Conservation (phyloP, 2,797 vertebrate genomes). For the Euthynnus affinis region DNA sequence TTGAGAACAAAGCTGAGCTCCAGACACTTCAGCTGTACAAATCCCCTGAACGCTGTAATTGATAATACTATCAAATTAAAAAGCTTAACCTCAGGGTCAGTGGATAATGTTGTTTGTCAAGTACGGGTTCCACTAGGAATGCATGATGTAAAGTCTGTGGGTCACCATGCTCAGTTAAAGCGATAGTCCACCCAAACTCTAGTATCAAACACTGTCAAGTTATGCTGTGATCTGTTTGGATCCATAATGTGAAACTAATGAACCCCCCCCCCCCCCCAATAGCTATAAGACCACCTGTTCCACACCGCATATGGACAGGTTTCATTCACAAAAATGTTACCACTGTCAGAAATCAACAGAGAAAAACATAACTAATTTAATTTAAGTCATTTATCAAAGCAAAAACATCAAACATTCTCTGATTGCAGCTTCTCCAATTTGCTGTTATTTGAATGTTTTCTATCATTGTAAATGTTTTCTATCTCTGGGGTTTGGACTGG, state of each 20-base stretch:
- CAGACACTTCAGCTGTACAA: constrained; percentile 19
- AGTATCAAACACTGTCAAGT: not conserved
- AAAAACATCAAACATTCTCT: too few species aligned
- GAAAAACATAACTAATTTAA: too few species aligned
- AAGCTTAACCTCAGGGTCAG: constrained; percentile 7
- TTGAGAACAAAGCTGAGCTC: constrained; percentile 33
- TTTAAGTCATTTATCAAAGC: too few species aligned
- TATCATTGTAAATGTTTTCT: too few species aligned
- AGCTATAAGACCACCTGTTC: too few species aligned
- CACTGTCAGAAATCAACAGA: too few species aligned
- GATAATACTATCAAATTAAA: constrained; percentile 28
- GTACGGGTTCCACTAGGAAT: not conserved
- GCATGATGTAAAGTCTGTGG: not conserved
- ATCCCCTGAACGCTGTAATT: constrained; percentile 17
- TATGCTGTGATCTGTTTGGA: not conserved
- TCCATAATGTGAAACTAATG: not conserved
- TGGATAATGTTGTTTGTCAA: not conserved
- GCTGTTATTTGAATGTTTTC: too few species aligned
- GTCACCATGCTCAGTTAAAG: not conserved
- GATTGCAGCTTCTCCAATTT: too few species aligned
- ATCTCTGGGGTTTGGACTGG: too few species aligned
- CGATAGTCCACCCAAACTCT: not conserved
- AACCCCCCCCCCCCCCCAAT: too few species aligned
- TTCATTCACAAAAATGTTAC: too few species aligned
- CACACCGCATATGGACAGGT: too few species aligned